phyloP scores from a whole-genome alignment of 2,888 invertebrate genomes.

The Cistogaster globosa region DNA sequence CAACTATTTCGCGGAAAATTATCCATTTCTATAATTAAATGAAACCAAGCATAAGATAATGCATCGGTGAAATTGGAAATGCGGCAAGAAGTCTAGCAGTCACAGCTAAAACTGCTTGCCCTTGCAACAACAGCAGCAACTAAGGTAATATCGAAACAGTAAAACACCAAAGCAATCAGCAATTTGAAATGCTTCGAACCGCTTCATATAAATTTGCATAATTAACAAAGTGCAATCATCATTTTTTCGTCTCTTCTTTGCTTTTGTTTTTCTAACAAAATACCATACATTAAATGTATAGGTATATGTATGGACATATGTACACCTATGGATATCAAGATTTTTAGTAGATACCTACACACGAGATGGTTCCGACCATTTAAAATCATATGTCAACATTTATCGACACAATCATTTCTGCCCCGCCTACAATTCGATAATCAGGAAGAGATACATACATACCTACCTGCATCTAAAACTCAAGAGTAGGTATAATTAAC shows the following conservation, averaged over 20 bases:
- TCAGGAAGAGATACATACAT: neutral
- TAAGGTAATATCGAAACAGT: neutral
- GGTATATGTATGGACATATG: neutral
- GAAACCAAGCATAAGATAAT: slow-evolving; percentile 79
- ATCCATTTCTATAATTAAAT: slow-evolving; percentile 78
- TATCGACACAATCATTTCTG: slow-evolving; percentile 67
- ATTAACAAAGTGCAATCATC: slow-evolving; percentile 47
- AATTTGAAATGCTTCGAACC: slow-evolving; percentile 69
- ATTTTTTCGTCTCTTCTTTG: slow-evolving; percentile 9
- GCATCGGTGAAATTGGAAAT: slow-evolving; percentile 78
- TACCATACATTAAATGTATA: no score
- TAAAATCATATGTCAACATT: slow-evolving; percentile 51
- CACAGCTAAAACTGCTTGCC: slow-evolving; percentile 38
- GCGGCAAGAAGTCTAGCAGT: slow-evolving; percentile 71
- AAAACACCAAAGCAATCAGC: slow-evolving; percentile 28
- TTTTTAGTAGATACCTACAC: neutral
- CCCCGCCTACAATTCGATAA: slow-evolving; percentile 77
- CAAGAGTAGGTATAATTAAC: neutral
- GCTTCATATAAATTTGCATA: slow-evolving; percentile 76
- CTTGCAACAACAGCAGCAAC: slow-evolving; percentile 20
- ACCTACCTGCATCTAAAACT: neutral
- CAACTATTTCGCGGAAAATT: slow-evolving; percentile 52
- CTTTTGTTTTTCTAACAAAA: neutral
- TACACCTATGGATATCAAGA: neutral
- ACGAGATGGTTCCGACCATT: slow-evolving; percentile 44